Conservation (phyloP, 2,888 invertebrate species). For the Leptura quadrifasciata region DNA sequence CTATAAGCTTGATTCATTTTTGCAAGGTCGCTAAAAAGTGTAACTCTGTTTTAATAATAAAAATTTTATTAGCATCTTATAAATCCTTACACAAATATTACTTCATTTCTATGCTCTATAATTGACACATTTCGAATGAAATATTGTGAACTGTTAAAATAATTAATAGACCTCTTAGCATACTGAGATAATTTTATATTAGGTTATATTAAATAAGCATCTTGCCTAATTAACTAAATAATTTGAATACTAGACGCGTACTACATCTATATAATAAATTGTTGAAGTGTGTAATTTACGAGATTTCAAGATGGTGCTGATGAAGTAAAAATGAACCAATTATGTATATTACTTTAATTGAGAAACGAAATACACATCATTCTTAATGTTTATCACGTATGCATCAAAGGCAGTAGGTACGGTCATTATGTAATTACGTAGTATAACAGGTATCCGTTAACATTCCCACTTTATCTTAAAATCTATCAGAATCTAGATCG, state of each 20-base stretch:
- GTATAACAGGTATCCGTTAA: conserved; percentile 35
- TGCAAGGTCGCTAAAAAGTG: no score
- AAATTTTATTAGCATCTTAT: no score
- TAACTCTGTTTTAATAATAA: no score
- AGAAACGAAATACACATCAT: conserved; percentile 16
- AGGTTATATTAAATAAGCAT: neutral
- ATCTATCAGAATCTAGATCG: conserved; percentile 39
- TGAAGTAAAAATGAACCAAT: conserved; percentile 7
- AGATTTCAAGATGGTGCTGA: neutral
- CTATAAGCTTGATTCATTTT: no score
- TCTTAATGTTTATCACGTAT: conserved; percentile 35
- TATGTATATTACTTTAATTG: conserved; percentile 20
- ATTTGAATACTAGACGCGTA: neutral
- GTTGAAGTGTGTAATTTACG: neutral
- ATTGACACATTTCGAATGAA: neutral
- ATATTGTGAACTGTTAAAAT: neutral
- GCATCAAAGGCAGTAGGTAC: conserved; percentile 34
- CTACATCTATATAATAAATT: conserved; percentile 3
- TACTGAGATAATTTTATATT: neutral
- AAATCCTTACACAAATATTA: neutral
- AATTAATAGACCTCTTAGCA: neutral
- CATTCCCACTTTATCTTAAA: conserved; percentile 40
- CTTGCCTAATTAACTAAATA: neutral
- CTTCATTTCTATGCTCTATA: neutral
- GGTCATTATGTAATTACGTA: conserved; percentile 38